Evolutionary conservation across 2,113 vertebrate species (phyloP).

Genomic region (Pedetes capensis): DNA sequence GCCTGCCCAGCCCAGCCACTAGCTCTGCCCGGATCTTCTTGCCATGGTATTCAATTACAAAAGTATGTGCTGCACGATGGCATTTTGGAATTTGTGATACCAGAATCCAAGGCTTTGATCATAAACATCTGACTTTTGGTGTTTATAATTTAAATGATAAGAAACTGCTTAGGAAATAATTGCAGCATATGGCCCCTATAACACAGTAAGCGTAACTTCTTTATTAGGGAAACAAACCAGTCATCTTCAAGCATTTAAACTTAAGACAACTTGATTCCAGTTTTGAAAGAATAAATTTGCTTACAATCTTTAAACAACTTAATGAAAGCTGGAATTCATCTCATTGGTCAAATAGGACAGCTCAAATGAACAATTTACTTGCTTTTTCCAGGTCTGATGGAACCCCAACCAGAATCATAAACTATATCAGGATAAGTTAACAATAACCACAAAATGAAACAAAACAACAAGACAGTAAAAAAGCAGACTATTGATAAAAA

Average conservation of each 20-base stretch:
- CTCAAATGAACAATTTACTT: not conserved
- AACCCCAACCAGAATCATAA: not conserved
- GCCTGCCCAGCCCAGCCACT: not conserved
- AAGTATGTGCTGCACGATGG: not conserved
- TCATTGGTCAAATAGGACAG: not conserved
- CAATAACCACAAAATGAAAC: not conserved
- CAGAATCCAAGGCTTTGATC: constrained; percentile 25
- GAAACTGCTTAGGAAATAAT: not conserved
- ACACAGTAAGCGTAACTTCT: not conserved
- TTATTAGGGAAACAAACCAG: not conserved
- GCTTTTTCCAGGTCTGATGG: not conserved
- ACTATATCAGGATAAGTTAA: not conserved
- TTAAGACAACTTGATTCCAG: not conserved
- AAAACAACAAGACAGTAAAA: not conserved
- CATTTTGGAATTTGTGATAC: not conserved
- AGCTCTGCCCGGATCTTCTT: not conserved
- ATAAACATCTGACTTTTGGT: constrained; percentile 6
- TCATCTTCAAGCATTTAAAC: not conserved
- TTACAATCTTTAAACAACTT: not conserved
- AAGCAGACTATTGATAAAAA: not conserved
- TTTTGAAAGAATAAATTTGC: not conserved
- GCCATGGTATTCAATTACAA: not conserved
- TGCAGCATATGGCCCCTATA: not conserved
- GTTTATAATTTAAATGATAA: constrained; percentile 46
- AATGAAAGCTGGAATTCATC: not conserved